These are phyloP conservation scores for Nomada goodeniana DNA, from an alignment of 2,888 invertebrate genomes.

Conservation along the genomic window DNA sequence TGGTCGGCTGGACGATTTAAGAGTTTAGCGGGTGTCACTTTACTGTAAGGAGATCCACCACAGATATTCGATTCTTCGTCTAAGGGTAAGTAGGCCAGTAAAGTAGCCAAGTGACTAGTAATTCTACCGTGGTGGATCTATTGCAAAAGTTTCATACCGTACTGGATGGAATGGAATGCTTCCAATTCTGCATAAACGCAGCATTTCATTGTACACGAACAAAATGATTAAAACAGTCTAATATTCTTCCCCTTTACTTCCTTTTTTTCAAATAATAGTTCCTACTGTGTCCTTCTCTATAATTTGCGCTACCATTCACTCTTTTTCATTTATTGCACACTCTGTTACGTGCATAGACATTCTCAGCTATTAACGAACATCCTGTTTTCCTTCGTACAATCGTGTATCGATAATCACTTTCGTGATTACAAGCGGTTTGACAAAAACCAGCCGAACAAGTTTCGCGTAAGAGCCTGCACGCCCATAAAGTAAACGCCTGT, in stretches of 20 bases:
- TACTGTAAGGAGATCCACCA: conserved; percentile 73
- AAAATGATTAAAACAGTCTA: too few species aligned
- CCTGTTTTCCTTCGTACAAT: background rate
- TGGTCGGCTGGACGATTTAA: conserved; percentile 27
- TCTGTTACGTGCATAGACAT: background rate
- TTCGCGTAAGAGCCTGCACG: background rate
- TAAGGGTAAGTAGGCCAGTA: conserved; percentile 74
- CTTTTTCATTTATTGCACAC: too few species aligned
- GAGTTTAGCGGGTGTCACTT: conserved; percentile 66
- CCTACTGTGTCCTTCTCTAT: too few species aligned
- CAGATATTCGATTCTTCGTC: conserved; percentile 74
- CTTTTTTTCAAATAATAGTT: too few species aligned
- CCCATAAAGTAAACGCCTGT: background rate
- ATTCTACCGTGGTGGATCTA: conserved; percentile 72
- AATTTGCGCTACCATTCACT: too few species aligned
- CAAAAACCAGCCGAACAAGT: background rate
- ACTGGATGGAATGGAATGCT: conserved; percentile 44
- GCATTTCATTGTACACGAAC: too few species aligned
- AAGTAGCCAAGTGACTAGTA: conserved; percentile 69
- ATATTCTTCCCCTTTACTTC: too few species aligned
- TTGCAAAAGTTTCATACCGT: conserved; percentile 55
- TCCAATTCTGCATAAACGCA: conserved; percentile 21
- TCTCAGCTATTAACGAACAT: too few species aligned
- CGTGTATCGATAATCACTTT: background rate
- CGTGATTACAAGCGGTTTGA: background rate